Percentiles rank a stretch among this genome's conserved stretches.
Conservation (phyloP, 2,113 vertebrate species). For the Catharus fuscescens region DNA sequence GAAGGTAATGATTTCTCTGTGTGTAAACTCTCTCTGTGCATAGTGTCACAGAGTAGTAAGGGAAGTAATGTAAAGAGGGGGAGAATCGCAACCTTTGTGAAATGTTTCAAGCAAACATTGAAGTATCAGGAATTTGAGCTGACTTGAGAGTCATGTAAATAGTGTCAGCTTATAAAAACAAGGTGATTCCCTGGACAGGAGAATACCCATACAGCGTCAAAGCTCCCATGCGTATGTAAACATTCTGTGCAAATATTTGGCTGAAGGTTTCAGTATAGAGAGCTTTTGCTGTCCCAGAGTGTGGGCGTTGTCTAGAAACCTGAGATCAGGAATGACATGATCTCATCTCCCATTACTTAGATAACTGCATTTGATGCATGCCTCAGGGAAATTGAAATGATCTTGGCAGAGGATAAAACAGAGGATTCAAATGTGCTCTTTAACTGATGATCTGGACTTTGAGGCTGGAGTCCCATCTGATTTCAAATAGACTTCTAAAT, state of each 20-base stretch:
- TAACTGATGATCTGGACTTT: constrained; percentile 65
- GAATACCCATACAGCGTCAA: background rate
- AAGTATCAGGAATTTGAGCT: constrained; percentile 60
- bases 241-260: constrained; percentile 65
- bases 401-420: constrained; percentile 62
- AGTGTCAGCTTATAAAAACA: constrained; percentile 70
- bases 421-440: constrained; percentile 65
- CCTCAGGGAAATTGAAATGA: constrained; percentile 62
- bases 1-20: constrained; percentile 25
- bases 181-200: constrained; percentile 63
- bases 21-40: constrained; percentile 19
- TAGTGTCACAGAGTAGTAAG: background rate
- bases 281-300: constrained; percentile 54
- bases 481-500: constrained; percentile 69
- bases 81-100: constrained; percentile 35
- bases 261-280: constrained; percentile 43
- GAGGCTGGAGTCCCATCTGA: constrained; percentile 61
- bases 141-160: constrained; percentile 68
- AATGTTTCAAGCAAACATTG: constrained; percentile 61
- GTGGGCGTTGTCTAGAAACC: constrained; percentile 62
- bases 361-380: constrained; percentile 66
- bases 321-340: constrained; percentile 68
- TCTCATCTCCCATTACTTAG: constrained; percentile 63
- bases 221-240: constrained; percentile 61
- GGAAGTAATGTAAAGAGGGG: constrained; percentile 18